Evolutionary conservation across 2,113 vertebrate species (phyloP).

Genomic region (Phycodurus eques): DNA sequence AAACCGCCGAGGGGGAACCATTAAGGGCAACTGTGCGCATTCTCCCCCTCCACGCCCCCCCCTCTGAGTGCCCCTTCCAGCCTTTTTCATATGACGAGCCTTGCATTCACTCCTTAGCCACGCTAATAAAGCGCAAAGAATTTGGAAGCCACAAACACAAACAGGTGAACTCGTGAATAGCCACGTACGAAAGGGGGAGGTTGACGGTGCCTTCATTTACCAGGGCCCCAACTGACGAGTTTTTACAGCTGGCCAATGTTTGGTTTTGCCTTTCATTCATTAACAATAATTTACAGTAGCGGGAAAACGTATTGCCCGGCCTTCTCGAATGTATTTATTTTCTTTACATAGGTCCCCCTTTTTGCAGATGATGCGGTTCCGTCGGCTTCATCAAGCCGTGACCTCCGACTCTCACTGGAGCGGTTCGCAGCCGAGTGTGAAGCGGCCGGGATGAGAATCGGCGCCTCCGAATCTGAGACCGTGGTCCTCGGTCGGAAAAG

Average conservation of each 20-base stretch:
- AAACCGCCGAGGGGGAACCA: constrained; percentile 67
- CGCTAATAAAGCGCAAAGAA: constrained; percentile 57
- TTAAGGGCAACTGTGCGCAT: constrained; percentile 63
- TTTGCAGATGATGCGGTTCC: too few species aligned
- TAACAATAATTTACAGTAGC: neutral
- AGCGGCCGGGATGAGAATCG: too few species aligned
- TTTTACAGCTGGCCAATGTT: neutral
- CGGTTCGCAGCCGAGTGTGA: too few species aligned
- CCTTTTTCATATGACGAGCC: constrained; percentile 47
- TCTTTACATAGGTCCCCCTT: too few species aligned
- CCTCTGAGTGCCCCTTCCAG: constrained; percentile 30
- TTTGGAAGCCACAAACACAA: constrained; percentile 55
- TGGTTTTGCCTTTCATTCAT: neutral
- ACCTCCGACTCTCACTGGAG: too few species aligned
- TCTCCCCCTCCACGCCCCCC: constrained; percentile 31
- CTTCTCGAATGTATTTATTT: too few species aligned
- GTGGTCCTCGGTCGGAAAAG: too few species aligned
- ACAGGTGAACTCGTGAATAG: neutral
- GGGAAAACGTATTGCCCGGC: too few species aligned
- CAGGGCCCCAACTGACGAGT: neutral
- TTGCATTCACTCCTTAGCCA: constrained; percentile 53
- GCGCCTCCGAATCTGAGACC: too few species aligned
- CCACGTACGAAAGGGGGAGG: neutral
- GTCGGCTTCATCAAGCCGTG: too few species aligned
- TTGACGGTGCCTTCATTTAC: neutral